phyloP scores from a whole-genome alignment of 2,797 vertebrate genomes.

The Danio kyathit region DNA sequence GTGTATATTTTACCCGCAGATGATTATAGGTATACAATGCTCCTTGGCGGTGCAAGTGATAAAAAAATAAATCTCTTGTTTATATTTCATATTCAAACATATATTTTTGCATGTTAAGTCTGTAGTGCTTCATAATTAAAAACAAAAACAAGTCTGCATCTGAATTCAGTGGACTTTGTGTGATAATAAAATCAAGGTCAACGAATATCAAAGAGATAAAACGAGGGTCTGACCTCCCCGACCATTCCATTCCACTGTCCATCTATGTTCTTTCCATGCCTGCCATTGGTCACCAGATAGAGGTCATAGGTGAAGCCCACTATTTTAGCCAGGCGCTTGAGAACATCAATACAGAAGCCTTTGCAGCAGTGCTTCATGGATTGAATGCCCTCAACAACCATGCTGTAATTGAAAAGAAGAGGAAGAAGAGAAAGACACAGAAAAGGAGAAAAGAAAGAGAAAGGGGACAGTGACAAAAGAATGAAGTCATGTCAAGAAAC shows the following conservation, averaged over 20 bases:
- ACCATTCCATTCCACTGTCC: constrained; percentile 98
- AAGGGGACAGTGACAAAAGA: constrained; percentile 12
- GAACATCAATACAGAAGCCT: constrained; percentile 96
- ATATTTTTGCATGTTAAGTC: not conserved
- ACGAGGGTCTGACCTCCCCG: constrained; percentile 84
- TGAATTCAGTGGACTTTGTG: constrained; percentile 1
- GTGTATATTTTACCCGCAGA: too few relatives aligned
- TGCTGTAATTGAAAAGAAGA: constrained; percentile 62
- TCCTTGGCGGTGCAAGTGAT: too few relatives aligned
- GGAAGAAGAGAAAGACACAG: constrained; percentile 12
- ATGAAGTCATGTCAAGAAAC: constrained; percentile 17
- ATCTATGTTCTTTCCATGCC: constrained; percentile 94
- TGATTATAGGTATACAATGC: too few relatives aligned
- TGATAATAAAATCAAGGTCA: constrained; percentile 17
- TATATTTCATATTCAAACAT: not conserved
- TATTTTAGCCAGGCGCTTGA: constrained; percentile 90
- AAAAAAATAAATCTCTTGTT: not conserved
- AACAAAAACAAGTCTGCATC: not conserved
- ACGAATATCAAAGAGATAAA: constrained; percentile 42
- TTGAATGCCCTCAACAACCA: constrained; percentile 72
- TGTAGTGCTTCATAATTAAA: not conserved
- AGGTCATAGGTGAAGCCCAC: constrained; percentile 96
- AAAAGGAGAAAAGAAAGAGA: constrained; percentile 22
- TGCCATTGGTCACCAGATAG: constrained; percentile 94
- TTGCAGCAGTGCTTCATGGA: constrained; percentile 94